Conservation (phyloP, 2,797 vertebrate genomes). For the Paramormyrops hopkinsi region DNA sequence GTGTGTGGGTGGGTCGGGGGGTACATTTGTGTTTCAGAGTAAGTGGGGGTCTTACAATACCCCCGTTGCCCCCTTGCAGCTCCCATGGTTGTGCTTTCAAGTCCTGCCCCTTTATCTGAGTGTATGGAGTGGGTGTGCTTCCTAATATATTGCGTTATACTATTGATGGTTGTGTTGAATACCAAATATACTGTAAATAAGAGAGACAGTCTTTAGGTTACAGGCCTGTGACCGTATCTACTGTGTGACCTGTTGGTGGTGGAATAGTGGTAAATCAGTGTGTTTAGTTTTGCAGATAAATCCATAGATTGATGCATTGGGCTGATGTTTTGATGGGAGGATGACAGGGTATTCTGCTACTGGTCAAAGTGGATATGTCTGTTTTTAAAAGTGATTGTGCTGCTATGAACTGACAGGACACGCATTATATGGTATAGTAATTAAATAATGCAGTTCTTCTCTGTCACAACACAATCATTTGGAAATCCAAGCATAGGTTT, state of each 20-base stretch:
- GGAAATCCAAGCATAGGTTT: neutral
- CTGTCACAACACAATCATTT: neutral
- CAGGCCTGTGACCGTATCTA: neutral
- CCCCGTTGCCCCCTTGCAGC: neutral
- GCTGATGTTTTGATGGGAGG: neutral
- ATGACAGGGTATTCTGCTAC: neutral
- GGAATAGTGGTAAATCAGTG: neutral
- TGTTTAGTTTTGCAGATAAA: neutral
- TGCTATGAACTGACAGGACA: neutral
- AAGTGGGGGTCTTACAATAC: neutral
- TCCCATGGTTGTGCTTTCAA: neutral
- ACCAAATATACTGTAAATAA: neutral
- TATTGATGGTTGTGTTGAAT: neutral
- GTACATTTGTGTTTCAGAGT: neutral
- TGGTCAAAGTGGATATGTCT: neutral
- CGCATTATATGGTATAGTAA: neutral
- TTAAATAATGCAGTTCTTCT: neutral
- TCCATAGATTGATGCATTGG: neutral
- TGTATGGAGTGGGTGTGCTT: neutral
- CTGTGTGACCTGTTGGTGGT: neutral
- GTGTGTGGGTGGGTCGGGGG: neutral
- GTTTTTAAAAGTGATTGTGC: neutral
- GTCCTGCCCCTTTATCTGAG: neutral
- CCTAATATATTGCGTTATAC: neutral
- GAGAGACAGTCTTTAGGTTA: neutral